Base-by-base conservation (phyloP, 92 coral and sea anemone species). In the Epizoanthus fatuus region DNA sequence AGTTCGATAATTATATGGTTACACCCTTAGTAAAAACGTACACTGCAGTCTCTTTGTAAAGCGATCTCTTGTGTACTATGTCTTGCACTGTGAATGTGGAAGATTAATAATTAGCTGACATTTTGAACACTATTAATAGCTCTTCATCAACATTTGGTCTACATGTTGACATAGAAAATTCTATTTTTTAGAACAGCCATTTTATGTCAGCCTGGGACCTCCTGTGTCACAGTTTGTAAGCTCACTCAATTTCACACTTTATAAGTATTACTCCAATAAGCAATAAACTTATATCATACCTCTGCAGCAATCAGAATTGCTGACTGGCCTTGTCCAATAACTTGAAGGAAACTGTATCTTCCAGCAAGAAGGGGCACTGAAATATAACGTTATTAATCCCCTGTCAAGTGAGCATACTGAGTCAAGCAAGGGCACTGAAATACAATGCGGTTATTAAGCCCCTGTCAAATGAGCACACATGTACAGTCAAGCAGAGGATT, bases 301-400 rank as follows among this genome's bases (percentile, higher is more conserved):
- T 96, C 94, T 13, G 96, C 99, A 42, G 92, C 90, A 16, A 96
- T 67, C 42, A 94, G 20, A 8, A 96, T 63, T 6, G 98, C 72
- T 8, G 99, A 94, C 71, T 96, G 94, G 45, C 98, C 99, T 65
- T 82, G 75, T 52, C 99, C 99, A 78, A 96, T 89, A 10, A 93
- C 86, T 29, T 85, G 93, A 49, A 93, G 62, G 47, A 96, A 90
- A 75, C 87, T 91, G 81, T 96, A 96, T 44, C 98, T 91, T 19
- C 91, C 92, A 69, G 95, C 98, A 90, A 96, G 96, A 63, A 88
- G 73, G 54, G 93, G 91, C 14, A 90, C 98, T 94, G 56, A 63
- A 79, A 84, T 10, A 49, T 25, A 54, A 74, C 0, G 19, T 13
- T 37, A 75, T 15, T 40, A 74, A 8, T 12, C 10, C 12, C 22